Base-by-base conservation (phyloP, 2,113 vertebrate genomes). In the Lynx canadensis region DNA sequence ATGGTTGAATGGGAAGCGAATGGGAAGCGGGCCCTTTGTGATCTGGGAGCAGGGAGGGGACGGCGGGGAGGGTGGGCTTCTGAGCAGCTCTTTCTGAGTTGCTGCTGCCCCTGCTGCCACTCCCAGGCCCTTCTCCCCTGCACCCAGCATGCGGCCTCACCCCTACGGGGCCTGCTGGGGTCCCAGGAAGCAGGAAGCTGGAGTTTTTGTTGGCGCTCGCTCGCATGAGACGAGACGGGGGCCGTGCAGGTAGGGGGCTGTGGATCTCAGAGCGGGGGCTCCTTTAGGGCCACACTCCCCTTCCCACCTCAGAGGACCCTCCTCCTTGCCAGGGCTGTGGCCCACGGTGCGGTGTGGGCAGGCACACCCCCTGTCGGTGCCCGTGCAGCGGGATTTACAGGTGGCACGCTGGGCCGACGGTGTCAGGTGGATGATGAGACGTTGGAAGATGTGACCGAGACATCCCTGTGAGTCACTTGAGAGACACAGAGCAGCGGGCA, bases 1-100 rank as follows among this genome's bases (percentile, higher is more conserved):
- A 98, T 98, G 98, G 98, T 98, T 98, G 98, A 98, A 98, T 96
- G 97, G 96, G 69, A 97, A 98, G 98, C 97, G 97, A 98, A 98
- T 98, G 98, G 97, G 98, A 98, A 98, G 98, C 95, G 60, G 91
- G 97, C 91, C 97, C 94, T 98, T 98, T 97, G 98, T 97, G 97
- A 82, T 93, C 57, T 11, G n/a, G 91, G 93, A 45, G 88, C 92
- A 4, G 94, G 88, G 57, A 38, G 73, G 93, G 90, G 81, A 25
- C 29, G 15, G 88, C 0, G 3, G 52, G 71, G 83, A 88, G 12
- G 81, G 36, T 18, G 0, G 91, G 89, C 60, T 69, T 57, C 9
- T 12, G 41, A 73, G 94, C 65, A 0, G 80, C 86, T 45, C 48
- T 79, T 27, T 13, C 7, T n/a, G 0, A 1, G 1, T 4, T 1